These are phyloP conservation scores for Oncorhynchus mykiss DNA, from an alignment of 2,113 vertebrate genomes.

Conservation along the genomic window DNA sequence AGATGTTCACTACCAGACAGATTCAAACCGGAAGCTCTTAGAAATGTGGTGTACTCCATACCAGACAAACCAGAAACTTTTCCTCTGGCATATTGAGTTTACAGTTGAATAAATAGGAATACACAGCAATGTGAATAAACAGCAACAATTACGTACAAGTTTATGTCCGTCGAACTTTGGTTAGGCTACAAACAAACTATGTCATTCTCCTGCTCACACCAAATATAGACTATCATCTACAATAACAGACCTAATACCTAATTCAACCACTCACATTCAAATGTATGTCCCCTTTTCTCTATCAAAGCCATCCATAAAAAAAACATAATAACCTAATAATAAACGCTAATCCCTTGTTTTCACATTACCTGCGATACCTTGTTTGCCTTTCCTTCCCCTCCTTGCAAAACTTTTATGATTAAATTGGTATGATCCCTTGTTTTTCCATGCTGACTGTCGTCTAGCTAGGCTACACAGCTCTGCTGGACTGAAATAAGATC, in stretches of 20 bases:
- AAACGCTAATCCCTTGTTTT: constrained; percentile 14
- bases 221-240: not conserved
- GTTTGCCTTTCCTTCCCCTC: constrained; percentile 55
- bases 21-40: constrained; percentile 90
- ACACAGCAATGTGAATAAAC: not conserved
- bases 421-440: constrained; percentile 73
- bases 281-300: not conserved
- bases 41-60: constrained; percentile 74
- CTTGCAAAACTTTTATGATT: constrained; percentile 72
- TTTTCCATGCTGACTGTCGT: constrained; percentile 89
- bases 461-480: constrained; percentile 59
- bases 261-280: not conserved
- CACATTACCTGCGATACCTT: constrained; percentile 78
- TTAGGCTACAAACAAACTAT: too few species aligned
- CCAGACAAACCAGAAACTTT: constrained; percentile 82
- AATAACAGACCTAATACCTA: not conserved
- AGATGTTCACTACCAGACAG: constrained; percentile 85
- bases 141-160: too few species aligned
- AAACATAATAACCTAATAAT: not conserved
- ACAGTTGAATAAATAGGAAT: not conserved
- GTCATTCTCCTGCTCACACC: not conserved
- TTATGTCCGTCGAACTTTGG: too few species aligned
- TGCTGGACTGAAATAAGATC: constrained; percentile 88
- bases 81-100: not conserved
- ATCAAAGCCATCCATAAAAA: not conserved